phyloP scores from a whole-genome alignment of 2,113 vertebrate genomes.

The Protobothrops flavoviridis region DNA sequence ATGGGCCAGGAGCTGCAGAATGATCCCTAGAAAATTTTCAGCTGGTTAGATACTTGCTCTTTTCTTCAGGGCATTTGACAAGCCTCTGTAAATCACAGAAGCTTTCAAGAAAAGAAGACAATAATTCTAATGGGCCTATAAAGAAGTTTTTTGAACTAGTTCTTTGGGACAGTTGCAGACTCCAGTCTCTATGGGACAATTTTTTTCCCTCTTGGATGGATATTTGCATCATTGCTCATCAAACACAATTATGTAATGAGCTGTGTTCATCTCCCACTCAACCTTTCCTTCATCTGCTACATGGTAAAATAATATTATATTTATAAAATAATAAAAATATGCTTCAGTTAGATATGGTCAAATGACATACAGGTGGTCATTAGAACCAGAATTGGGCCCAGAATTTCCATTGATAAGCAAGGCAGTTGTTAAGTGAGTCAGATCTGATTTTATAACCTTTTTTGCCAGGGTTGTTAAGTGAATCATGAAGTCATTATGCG shows the following conservation, averaged over 20 bases:
- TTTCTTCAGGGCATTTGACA: background rate
- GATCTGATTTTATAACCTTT: background rate
- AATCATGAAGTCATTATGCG: background rate
- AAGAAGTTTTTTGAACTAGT: background rate
- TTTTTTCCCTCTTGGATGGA: background rate
- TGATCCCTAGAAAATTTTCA: background rate
- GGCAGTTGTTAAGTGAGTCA: background rate
- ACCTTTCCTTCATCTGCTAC: background rate
- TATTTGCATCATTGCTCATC: background rate
- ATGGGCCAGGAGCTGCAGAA: background rate
- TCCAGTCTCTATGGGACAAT: background rate
- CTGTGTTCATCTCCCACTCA: background rate
- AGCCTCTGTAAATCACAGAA: background rate
- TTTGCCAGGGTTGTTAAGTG: background rate
- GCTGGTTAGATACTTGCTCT: too few relatives aligned
- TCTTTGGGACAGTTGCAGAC: background rate
- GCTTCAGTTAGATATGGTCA: background rate
- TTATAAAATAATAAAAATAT: background rate
- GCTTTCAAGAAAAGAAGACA: background rate
- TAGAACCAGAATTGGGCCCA: background rate
- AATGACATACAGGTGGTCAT: conserved; percentile 27
- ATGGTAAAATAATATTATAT: background rate
- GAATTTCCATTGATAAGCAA: background rate
- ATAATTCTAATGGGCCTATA: background rate
- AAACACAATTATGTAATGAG: background rate